These are phyloP conservation scores for Drosophila ezoana DNA, from an alignment of 2,888 invertebrate species.

Conservation along the genomic window DNA sequence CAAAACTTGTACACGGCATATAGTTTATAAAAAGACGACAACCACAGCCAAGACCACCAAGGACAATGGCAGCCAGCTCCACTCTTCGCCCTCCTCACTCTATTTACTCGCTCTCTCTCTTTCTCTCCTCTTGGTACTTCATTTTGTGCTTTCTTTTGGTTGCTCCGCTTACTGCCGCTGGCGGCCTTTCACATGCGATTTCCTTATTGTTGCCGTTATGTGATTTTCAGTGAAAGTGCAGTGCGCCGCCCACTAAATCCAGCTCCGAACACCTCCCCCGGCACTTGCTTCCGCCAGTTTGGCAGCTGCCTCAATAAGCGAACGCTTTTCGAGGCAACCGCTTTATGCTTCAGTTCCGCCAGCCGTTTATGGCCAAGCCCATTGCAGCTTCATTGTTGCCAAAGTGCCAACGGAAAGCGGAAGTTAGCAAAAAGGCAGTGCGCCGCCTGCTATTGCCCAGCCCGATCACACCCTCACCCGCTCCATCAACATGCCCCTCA, in stretches of 20 bases:
- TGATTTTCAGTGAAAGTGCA: constrained; percentile 68
- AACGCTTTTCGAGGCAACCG: constrained; percentile 19
- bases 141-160: constrained; percentile 11
- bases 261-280: not conserved
- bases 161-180: constrained; percentile 21
- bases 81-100: not conserved
- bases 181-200: constrained; percentile 73
- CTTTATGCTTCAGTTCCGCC: constrained; percentile 50
- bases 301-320: constrained; percentile 48
- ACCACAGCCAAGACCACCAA: constrained; percentile 12
- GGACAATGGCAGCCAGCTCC: constrained; percentile 25
- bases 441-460: not conserved
- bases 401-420: constrained; percentile 72
- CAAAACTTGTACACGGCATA: constrained; percentile 47
- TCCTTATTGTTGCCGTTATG: constrained; percentile 72
- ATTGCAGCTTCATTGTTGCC: constrained; percentile 46
- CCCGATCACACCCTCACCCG: not conserved
- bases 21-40: constrained; percentile 67
- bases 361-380: constrained; percentile 38
- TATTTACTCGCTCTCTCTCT: not conserved
- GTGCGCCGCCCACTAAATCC: not conserved
- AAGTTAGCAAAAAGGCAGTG: constrained; percentile 37
- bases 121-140: not conserved
- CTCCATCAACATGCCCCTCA: not conserved
- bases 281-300: constrained; percentile 35